phyloP scores from a whole-genome alignment of 2,113 vertebrate genomes.

The Rafetus swinhoei region DNA sequence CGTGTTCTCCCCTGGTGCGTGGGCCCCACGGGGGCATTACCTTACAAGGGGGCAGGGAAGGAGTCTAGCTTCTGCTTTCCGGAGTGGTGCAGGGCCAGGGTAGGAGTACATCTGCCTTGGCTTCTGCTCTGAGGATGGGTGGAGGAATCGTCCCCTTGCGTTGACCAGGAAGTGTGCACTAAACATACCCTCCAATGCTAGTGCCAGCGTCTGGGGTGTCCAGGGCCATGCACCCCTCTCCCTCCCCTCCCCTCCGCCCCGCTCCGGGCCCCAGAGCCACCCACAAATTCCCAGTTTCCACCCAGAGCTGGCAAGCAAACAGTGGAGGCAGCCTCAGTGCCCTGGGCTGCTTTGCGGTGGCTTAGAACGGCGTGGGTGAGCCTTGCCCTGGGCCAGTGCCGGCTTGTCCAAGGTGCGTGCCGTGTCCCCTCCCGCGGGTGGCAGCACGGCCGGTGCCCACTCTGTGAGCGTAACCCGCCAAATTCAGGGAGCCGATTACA shows the following conservation, averaged over 20 bases:
- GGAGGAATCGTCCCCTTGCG: neutral
- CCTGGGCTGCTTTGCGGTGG: neutral
- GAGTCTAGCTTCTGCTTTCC: neutral
- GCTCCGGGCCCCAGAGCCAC: no score
- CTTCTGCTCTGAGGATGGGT: no score
- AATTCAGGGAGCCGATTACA: neutral
- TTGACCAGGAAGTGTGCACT: neutral
- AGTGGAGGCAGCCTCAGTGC: neutral
- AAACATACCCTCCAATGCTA: neutral
- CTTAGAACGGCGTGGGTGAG: neutral
- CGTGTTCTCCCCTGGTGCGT: fast-evolving
- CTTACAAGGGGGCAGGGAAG: neutral
- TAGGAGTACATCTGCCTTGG: no score
- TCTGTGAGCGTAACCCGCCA: neutral
- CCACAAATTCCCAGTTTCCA: neutral
- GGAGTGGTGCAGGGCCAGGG: no score
- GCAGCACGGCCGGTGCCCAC: neutral
- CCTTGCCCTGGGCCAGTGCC: neutral
- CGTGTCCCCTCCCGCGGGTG: neutral
- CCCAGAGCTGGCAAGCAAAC: neutral
- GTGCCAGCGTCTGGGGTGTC: neutral
- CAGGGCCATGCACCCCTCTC: neutral
- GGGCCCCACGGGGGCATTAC: neutral
- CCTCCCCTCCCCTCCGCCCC: no score
- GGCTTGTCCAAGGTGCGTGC: neutral